These are phyloP conservation scores for Rhagium mordax DNA, from an alignment of 2,888 invertebrate genomes.

Conservation along the genomic window DNA sequence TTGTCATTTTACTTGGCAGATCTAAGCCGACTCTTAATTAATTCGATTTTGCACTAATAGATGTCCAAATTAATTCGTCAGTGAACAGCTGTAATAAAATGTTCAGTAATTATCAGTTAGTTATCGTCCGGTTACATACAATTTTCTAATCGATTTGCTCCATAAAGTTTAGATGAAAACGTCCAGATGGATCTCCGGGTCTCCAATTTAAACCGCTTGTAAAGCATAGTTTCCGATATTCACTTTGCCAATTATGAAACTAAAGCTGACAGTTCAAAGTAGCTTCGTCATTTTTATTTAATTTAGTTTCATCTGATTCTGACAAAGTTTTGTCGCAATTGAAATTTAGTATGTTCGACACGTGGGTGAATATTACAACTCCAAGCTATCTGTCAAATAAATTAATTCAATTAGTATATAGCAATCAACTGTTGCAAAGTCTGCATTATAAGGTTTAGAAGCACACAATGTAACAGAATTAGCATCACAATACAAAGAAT, in stretches of 20 bases:
- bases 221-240: background rate
- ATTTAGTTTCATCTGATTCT: background rate
- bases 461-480: conserved; percentile 2
- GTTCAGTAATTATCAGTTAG: background rate
- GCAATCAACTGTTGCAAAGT: background rate
- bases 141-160: background rate
- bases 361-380: no score
- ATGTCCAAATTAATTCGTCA: background rate
- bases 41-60: no score
- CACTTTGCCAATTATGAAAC: background rate
- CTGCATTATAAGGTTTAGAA: background rate
- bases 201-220: background rate
- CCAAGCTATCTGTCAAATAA: no score
- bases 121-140: background rate
- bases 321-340: background rate
- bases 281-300: background rate
- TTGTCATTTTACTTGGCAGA: background rate
- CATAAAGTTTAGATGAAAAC: background rate
- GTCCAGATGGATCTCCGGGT: background rate
- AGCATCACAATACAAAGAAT: conserved; percentile 13
- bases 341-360: no score
- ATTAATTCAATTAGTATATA: background rate
- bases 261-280: background rate
- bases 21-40: background rate
- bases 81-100: background rate